phyloP scores from a whole-genome alignment of 64 coral and sea anemone species.

The Exaiptasia diaphana region DNA sequence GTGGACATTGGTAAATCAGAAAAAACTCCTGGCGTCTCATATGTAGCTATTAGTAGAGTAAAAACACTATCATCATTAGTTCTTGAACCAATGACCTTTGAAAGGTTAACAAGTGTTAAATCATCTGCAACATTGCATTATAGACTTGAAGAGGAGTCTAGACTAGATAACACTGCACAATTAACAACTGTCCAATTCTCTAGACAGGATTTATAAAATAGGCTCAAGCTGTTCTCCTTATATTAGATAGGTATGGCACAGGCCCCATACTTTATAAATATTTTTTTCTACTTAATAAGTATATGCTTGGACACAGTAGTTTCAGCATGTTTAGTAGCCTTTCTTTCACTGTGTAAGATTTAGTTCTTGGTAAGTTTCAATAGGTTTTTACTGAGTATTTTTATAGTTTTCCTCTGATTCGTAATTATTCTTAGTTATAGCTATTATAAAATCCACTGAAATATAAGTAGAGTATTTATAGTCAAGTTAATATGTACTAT shows the following conservation, averaged over 20 bases:
- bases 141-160: slow-evolving; percentile 29
- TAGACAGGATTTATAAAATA: not conserved
- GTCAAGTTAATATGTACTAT: no score
- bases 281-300: not conserved
- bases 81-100: slow-evolving; percentile 16
- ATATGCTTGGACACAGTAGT: no score
- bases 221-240: not conserved
- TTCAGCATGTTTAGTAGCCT: no score
- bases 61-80: slow-evolving; percentile 27
- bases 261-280: not conserved
- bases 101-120: slow-evolving; percentile 26
- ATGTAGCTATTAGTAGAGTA: slow-evolving; percentile 28
- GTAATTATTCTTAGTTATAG: no score
- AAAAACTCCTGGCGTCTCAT: slow-evolving; percentile 20
- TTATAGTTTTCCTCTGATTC: no score
- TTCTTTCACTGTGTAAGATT: no score
- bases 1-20: slow-evolving; percentile 31
- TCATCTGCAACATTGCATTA: slow-evolving; percentile 24
- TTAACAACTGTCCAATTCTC: not conserved
- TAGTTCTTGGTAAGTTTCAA: no score
- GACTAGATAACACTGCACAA: slow-evolving; percentile 25
- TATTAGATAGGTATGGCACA: not conserved
- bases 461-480: no score
- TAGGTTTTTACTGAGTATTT: no score
- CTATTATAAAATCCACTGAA: no score